Base-by-base conservation (phyloP, 2,113 vertebrate genomes). In the Ceyx melanurus region DNA sequence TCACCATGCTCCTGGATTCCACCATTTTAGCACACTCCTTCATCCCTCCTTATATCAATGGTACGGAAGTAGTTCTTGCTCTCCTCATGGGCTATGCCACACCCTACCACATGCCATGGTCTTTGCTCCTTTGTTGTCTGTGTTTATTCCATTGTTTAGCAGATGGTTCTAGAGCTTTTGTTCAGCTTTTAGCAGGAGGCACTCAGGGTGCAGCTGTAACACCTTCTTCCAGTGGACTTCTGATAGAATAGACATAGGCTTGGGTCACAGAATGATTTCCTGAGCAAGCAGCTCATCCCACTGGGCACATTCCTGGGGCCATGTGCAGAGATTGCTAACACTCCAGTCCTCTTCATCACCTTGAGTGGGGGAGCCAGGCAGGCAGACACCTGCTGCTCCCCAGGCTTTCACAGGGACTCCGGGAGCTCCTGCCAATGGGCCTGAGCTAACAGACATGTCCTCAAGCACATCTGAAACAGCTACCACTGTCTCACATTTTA, bases 401-500 rank as follows among this genome's bases (percentile, higher is more conserved):
- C 19, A 0, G 4, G 51, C 35, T 23, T 19, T 15, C 70, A 8
- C 43, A 29, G 37, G 62, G 46, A 53, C 31, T 42, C 50, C 3
- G 6, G 78, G 45, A 56, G 65, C 60, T 76, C 53, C 37, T 68
- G 57, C 88, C 72, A 54, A 1, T 21, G 25, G 45, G 23, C 35
- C 65, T 9, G 19, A 53, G 40, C 14, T 61, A 51, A 54, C 35
- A 79, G 74, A 57, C 22, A 16, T 22, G 25, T 65, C 73, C 76
- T 86, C 68, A 64, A 89, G 64, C 76, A 80, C 83, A 72, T 50
- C 78, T 88, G 54, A 92, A 85, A 88, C 42, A 87, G 64, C 57
- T 85, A 51, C 42, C 1, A 46, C 67, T 86, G 90, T 61, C 56
- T 56, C 53, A 51, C 71, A 75, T 88, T 92, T 74, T 75, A 86